Evolutionary conservation across 2,113 vertebrate species (phyloP).

Genomic region (Notothenia rossii): DNA sequence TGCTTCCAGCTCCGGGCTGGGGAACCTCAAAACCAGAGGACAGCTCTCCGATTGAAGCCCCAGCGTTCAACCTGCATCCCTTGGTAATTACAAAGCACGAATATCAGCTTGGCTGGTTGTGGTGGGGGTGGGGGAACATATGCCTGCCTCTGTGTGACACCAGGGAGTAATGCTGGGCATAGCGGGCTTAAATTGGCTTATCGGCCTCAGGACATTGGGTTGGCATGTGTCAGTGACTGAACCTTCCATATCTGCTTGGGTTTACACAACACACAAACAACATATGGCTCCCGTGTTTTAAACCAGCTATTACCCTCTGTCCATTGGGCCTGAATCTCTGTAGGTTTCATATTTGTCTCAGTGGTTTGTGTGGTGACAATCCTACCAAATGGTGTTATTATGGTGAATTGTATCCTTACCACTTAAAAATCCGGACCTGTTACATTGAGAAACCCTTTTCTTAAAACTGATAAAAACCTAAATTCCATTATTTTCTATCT

Average conservation of each 20-base stretch:
- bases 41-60: conserved; percentile 51
- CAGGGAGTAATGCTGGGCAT: conserved; percentile 33
- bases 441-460: conserved; percentile 3
- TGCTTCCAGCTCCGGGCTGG: conserved; percentile 37
- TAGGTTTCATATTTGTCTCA: conserved; percentile 4
- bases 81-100: conserved; percentile 44
- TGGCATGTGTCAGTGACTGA: conserved; percentile 38
- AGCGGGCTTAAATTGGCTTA: conserved; percentile 49
- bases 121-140: conserved; percentile 23
- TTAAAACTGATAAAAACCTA: conserved; percentile 26
- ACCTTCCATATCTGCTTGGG: conserved; percentile 2
- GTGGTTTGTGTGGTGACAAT: not conserved
- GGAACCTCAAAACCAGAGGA: conserved; percentile 42
- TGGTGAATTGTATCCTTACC: conserved; percentile 30
- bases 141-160: conserved; percentile 49
- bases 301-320: not conserved
- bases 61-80: conserved; percentile 45
- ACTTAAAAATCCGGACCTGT: conserved; percentile 20
- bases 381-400: conserved; percentile 48
- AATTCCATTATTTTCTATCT: conserved; percentile 14
- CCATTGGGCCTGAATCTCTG: not conserved
- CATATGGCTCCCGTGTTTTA: conserved; percentile 15
- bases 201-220: conserved; percentile 33
- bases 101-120: conserved; percentile 43
- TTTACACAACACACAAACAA: conserved; percentile 13